Evolutionary conservation across 92 coral and sea anemone genomes (phyloP).

Genomic region (Umimayanthus kanabou): DNA sequence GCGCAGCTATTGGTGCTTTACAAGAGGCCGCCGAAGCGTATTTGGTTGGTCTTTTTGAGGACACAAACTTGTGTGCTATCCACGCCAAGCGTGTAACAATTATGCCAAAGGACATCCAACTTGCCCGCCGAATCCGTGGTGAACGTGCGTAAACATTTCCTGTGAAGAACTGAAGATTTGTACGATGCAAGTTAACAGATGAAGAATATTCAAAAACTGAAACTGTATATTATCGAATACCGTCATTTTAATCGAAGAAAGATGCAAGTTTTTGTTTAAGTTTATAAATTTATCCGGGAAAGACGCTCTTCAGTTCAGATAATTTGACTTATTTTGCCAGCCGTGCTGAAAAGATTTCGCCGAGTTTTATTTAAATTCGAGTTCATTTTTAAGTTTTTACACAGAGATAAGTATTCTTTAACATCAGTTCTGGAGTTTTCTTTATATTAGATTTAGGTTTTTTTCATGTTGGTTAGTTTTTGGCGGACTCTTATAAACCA

Average conservation of each 20-base stretch:
- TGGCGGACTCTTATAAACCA: constrained; percentile 11
- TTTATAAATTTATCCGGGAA: neutral
- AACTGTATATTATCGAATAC: constrained; percentile 39
- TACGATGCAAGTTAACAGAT: constrained; percentile 26
- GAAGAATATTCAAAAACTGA: constrained; percentile 14
- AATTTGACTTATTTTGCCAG: neutral
- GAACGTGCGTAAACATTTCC: constrained; percentile 29
- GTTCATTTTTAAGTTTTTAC: neutral
- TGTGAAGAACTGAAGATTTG: constrained; percentile 13
- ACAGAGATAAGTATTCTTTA: neutral
- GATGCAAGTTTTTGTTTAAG: neutral
- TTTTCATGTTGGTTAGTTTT: neutral
- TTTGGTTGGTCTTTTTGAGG: constrained; percentile 95
- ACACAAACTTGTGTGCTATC: constrained; percentile 99
- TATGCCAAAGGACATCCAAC: constrained; percentile 99
- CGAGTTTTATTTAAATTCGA: neutral
- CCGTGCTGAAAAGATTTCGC: constrained; percentile 6
- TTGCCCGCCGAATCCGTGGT: constrained; percentile 99
- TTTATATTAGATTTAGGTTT: neutral
- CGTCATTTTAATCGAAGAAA: constrained; percentile 35
- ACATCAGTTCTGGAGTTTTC: neutral
- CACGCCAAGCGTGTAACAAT: constrained; percentile 99
- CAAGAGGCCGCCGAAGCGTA: constrained; percentile 99
- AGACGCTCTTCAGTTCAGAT: neutral
- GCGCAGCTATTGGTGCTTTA: constrained; percentile 98